Base-by-base conservation (phyloP, 2,888 invertebrate species). In the Orthonychiurus folsomi region DNA sequence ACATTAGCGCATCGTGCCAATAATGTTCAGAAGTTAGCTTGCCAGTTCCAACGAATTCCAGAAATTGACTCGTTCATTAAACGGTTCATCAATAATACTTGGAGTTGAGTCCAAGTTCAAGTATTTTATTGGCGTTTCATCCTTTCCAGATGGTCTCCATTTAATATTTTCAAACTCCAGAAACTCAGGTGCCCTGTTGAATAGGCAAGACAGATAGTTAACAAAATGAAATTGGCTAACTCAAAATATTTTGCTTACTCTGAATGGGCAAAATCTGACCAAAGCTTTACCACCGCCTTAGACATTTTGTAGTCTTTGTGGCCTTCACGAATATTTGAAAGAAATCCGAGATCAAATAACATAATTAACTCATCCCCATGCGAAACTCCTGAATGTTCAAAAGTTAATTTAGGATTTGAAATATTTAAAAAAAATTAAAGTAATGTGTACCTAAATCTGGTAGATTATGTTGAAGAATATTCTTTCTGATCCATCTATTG, bases 281-380 rank as follows among this genome's bases (percentile, higher is more conserved):
- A 66, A 1, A 64, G 59, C 28, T 63, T 63, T 21, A 72, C 63
- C 18, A 72, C 50, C 37, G 63, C 57, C 56, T 60, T 61, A 1
- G 70, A 70, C 62, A 72, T 70, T 12, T 61, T 52, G 53, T 68
- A 72, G 37, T 72, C 72, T 52, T 60, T 66, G 57, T 59, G 28
- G 21, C 24, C 50, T 2, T 18, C 20, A 15, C 20, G 28, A 3
- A 59, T 23, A 25, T 59, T 48, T 27, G 47, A 59, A 3, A 59
- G 20, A 48, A 37, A 23, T 18, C 48, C 48, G 20, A 59, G 28
- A 23, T 59, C 48, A 50, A 59, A 59, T 15, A 59, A 50, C 21
- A 48, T 18, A 3, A 59, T 5, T 5, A 20, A n/a, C 26, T 59
- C 59, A 59, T 59, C 59, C 28, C 15, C 18, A 23, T 37, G 37